Evolutionary conservation across 2,888 invertebrate species (phyloP).

Genomic region (Pteria penguin): DNA sequence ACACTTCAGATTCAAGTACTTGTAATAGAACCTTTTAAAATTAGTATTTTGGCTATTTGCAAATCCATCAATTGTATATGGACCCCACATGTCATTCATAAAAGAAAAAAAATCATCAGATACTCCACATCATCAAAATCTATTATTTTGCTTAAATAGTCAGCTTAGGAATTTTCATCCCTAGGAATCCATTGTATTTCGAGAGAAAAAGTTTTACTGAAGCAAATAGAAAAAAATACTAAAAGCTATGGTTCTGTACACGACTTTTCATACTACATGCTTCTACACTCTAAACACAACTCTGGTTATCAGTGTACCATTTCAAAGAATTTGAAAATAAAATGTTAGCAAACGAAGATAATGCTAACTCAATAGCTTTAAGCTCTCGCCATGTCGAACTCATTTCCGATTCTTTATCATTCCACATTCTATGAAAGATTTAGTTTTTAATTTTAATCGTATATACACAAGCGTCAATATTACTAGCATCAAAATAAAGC

Average conservation of each 20-base stretch:
- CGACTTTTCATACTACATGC: constrained; percentile 22
- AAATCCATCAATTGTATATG: constrained; percentile 35
- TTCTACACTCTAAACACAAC: constrained; percentile 15
- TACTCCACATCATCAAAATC: constrained; percentile 36
- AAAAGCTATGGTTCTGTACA: constrained; percentile 10
- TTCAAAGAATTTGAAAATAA: neutral
- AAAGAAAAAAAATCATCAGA: constrained; percentile 24
- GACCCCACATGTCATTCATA: constrained; percentile 30
- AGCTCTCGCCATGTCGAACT: no score
- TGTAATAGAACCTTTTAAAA: constrained; percentile 31
- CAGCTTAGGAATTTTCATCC: constrained; percentile 22
- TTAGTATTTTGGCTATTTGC: constrained; percentile 37
- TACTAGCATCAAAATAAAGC: constrained; percentile 26
- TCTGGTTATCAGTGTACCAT: constrained; percentile 26
- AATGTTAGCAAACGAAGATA: neutral
- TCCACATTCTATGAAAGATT: no score
- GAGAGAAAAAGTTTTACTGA: constrained; percentile 4
- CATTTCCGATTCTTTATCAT: no score
- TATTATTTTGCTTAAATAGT: constrained; percentile 24
- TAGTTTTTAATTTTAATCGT: neutral
- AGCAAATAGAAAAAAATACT: no score
- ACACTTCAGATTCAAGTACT: constrained; percentile 25
- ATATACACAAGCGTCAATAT: neutral
- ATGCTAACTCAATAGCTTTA: constrained; percentile 9
- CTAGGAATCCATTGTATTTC: constrained; percentile 35